These are phyloP conservation scores for Cheirogaleus medius DNA, from an alignment of 2,113 vertebrate species.

Conservation along the genomic window DNA sequence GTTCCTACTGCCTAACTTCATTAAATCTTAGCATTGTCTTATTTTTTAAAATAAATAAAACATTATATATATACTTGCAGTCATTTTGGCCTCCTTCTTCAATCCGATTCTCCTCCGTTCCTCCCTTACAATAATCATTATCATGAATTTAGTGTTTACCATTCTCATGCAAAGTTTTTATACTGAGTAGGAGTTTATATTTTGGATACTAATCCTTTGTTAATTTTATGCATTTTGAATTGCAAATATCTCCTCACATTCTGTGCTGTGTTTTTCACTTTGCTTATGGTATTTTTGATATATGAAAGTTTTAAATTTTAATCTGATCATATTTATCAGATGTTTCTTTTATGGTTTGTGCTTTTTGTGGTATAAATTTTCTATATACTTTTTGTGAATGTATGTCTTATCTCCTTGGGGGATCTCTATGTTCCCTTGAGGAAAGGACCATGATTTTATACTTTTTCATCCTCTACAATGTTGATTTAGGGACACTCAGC, in stretches of 20 bases:
- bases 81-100: neutral
- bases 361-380: neutral
- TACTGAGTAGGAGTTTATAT: constrained; percentile 55
- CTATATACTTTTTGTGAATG: neutral
- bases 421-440: neutral
- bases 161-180: constrained; percentile 30
- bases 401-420: neutral
- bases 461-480: neutral
- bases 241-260: constrained; percentile 64
- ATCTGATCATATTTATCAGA: constrained; percentile 55
- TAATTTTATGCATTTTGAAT: constrained; percentile 72
- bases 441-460: neutral
- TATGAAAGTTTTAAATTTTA: constrained; percentile 66
- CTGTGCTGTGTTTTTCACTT: constrained; percentile 58
- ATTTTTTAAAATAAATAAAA: neutral
- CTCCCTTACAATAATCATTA: neutral
- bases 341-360: constrained; percentile 55
- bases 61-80: neutral
- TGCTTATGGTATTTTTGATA: constrained; percentile 61
- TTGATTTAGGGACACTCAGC: neutral
- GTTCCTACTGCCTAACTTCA: neutral
- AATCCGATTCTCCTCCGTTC: neutral
- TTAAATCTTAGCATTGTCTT: neutral
- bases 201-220: constrained; percentile 62
- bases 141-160: constrained; percentile 22